Evolutionary conservation across 1,140 invertebrate genomes (phyloP).

Genomic region (Microplitis demolitor): DNA sequence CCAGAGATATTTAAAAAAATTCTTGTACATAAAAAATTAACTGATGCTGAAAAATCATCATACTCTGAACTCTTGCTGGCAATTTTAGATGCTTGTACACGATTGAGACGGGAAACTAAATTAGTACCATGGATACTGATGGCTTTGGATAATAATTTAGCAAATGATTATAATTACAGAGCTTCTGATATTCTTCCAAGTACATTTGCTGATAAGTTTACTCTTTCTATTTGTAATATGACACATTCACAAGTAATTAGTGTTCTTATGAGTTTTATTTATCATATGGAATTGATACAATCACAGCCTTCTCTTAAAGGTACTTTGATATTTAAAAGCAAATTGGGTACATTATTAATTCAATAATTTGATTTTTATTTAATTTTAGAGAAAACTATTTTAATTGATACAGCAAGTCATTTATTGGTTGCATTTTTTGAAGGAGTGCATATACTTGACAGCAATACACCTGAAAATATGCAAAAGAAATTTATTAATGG

Average conservation of each 20-base stretch:
- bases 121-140: conserved; percentile 37
- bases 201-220: conserved; percentile 31
- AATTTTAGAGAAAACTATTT: conserved; percentile 35
- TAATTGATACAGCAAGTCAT: conserved; percentile 34
- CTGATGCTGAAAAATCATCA: conserved; percentile 21
- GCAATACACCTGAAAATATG: conserved; percentile 25
- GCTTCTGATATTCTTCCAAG: conserved; percentile 23
- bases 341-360: conserved; percentile 6
- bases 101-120: conserved; percentile 37
- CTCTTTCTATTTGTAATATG: conserved; percentile 27
- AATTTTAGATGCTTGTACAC: conserved; percentile 29
- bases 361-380: conserved; percentile 13
- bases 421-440: conserved; percentile 39
- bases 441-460: conserved; percentile 39
- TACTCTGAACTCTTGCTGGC: conserved; percentile 37
- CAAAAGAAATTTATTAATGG: conserved; percentile 40
- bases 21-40: conserved; percentile 32
- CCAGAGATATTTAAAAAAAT: conserved; percentile 41
- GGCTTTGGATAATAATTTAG: conserved; percentile 23
- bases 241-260: conserved; percentile 27
- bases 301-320: conserved; percentile 4
- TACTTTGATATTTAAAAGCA: conserved; percentile 6
- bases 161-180: not conserved
- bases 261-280: conserved; percentile 34
- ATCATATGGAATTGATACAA: conserved; percentile 33